Base-by-base conservation (phyloP, 2,888 invertebrate genomes). In the Leistus spinibarbis region DNA sequence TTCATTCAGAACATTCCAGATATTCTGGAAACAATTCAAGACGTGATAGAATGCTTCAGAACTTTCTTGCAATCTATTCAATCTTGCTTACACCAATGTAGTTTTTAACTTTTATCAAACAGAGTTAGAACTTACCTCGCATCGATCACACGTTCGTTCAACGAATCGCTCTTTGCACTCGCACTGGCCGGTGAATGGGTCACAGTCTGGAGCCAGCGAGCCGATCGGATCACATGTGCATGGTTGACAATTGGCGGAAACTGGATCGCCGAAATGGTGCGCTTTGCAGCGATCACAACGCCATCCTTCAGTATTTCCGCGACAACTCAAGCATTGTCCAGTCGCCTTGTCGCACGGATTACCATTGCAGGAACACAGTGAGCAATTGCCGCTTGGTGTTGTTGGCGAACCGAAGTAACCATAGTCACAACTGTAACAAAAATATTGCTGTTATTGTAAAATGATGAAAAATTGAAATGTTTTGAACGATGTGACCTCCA, bases 241-340 rank as follows among this genome's bases (percentile, higher is more conserved):
- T 16, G 90, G 86, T 80, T 88, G 88, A 84, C 95, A 95, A 78
- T 88, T 88, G 54, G 89, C 88, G 23, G 87, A 85, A 13, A 86
- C 82, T 74, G 94, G 89, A 83, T 91, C 88, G 1, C 92, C 92
- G 83, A 89, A 92, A 81, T 90, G 90, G 71, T 89, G 88, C 69
- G 89, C 85, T 82, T 91, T 89, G 82, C 92, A 92, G 78, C 89
- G 89, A 79, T 92, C 92, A 81, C 93, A 93, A 76, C 89, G 88
- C 84, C 91, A 92, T 53, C 93, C 93, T 81, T 89, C 89, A 0
- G 93, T 93, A 81, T 93, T 91, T 64, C 91, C 91, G 69, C 88
- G 91, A 82, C 98, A 98, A 57, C 92, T 91, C 72, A 95, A 89
- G 85, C 99, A 99, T 78, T 90, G 90, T 0, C 99, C 99, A 0